phyloP scores from a whole-genome alignment of 2,113 vertebrate species.

The Chaetura pelagica region DNA sequence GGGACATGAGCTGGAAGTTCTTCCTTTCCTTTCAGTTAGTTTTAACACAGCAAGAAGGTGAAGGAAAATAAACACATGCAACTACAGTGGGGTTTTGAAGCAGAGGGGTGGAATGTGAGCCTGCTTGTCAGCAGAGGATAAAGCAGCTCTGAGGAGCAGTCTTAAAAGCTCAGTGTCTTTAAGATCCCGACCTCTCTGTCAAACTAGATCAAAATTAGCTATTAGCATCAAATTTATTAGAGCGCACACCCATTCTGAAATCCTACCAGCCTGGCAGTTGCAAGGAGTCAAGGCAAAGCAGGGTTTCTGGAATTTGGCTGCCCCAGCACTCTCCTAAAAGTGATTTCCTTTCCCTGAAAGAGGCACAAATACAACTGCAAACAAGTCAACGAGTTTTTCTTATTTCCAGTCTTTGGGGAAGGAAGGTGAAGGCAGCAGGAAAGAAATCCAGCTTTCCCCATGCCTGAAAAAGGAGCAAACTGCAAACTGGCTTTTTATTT shows the following conservation, averaged over 20 bases:
- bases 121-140: neutral
- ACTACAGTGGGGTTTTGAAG: neutral
- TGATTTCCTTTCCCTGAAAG: neutral
- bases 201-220: constrained; percentile 15
- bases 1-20: neutral
- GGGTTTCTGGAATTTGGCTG: neutral
- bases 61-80: neutral
- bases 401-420: neutral
- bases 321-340: neutral
- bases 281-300: neutral
- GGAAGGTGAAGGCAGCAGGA: neutral
- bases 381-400: neutral
- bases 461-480: neutral
- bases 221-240: neutral
- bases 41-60: neutral
- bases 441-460: neutral
- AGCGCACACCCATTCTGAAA: neutral
- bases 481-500: neutral
- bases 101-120: neutral
- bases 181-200: neutral
- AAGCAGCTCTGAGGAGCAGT: neutral
- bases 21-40: neutral
- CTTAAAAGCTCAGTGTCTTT: neutral
- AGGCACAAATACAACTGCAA: neutral
- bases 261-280: neutral